Percentiles rank a stretch among this genome's conserved stretches.
Conservation (phyloP, 2,888 invertebrate species). For the Campaea margaritaria region DNA sequence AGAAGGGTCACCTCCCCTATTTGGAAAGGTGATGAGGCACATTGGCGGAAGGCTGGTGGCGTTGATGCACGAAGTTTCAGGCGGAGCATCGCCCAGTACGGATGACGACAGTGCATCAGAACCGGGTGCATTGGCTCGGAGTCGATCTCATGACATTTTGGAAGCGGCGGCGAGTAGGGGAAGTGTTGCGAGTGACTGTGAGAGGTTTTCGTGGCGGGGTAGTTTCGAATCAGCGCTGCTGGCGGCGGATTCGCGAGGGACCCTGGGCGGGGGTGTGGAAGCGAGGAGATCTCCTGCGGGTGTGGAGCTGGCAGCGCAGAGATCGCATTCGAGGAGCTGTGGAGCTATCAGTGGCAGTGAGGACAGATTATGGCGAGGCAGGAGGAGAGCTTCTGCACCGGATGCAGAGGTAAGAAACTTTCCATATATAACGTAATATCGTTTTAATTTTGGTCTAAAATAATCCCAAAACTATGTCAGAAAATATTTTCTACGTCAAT, state of each 20-base stretch:
- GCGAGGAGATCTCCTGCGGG: constrained; percentile 93
- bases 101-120: constrained; percentile 91
- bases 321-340: constrained; percentile 92
- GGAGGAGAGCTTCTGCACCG: constrained; percentile 78
- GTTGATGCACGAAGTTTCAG: constrained; percentile 96
- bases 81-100: constrained; percentile 90
- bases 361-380: constrained; percentile 79
- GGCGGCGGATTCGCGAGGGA: constrained; percentile 94
- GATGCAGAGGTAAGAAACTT: constrained; percentile 75
- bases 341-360: constrained; percentile 93
- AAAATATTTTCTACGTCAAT: no score
- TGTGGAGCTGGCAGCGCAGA: constrained; percentile 91
- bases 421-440: not conserved
- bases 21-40: constrained; percentile 96
- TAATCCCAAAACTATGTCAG: not conserved
- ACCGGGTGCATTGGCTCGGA: constrained; percentile 88
- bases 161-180: constrained; percentile 85
- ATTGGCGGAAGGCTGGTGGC: constrained; percentile 94
- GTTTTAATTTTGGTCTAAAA: not conserved
- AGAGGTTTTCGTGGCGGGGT: constrained; percentile 96
- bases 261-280: constrained; percentile 90
- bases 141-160: constrained; percentile 92
- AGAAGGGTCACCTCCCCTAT: constrained; percentile 91
- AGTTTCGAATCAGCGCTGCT: constrained; percentile 96
- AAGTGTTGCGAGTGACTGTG: constrained; percentile 94